phyloP scores from a whole-genome alignment of 2,888 invertebrate genomes.

The Sclerodermus sp. region DNA sequence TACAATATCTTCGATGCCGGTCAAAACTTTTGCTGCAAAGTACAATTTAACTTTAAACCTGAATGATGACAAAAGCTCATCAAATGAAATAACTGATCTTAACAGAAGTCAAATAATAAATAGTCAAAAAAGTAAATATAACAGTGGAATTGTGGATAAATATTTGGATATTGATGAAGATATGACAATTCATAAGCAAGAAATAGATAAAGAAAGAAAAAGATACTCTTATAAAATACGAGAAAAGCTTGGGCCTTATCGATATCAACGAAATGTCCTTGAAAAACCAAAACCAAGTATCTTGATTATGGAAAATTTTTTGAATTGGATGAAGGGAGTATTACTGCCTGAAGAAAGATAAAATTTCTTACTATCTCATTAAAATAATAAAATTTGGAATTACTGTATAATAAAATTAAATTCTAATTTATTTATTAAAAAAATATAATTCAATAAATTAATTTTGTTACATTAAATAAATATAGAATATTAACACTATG shows the following conservation, averaged over 20 bases:
- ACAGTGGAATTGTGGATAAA: not conserved
- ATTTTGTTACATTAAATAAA: too few relatives aligned
- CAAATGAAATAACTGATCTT: not conserved
- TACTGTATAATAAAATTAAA: too few relatives aligned
- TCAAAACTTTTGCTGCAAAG: conserved; percentile 29
- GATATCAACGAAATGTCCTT: conserved; percentile 22
- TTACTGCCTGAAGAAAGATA: conserved; percentile 6
- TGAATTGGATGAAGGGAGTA: conserved; percentile 26
- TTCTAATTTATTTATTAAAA: too few relatives aligned
- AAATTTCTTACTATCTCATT: too few relatives aligned
- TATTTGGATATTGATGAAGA: not conserved
- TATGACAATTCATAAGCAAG: conserved; percentile 5
- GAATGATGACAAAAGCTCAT: conserved; percentile 1
- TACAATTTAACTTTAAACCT: conserved; percentile 34
- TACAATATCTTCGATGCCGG: conserved; percentile 27
- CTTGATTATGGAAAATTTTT: conserved; percentile 18
- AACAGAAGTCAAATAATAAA: not conserved
- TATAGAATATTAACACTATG: too few relatives aligned
- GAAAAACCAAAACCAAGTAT: conserved; percentile 20
- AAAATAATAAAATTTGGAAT: too few relatives aligned
- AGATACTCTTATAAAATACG: not conserved
- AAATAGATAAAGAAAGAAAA: conserved; percentile 1
- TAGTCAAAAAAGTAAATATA: conserved; percentile 1
- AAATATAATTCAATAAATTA: too few relatives aligned
- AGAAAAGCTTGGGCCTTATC: conserved; percentile 1